Evolutionary conservation across 2,113 vertebrate genomes (phyloP).

Genomic region (Hirundichthys speculiger): DNA sequence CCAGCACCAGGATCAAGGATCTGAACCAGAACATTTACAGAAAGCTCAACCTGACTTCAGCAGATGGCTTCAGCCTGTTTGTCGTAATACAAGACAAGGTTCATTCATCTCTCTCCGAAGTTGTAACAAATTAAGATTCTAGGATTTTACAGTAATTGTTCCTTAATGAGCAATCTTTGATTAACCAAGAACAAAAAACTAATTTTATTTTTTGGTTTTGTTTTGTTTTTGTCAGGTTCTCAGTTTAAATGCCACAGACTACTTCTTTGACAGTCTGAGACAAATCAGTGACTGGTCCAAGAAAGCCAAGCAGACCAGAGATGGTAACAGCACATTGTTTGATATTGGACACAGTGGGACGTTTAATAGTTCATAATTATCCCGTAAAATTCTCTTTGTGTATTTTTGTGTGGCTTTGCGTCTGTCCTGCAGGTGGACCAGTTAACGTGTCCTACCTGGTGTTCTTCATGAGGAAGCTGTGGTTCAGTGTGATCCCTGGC

Average conservation of each 20-base stretch:
- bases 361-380: not conserved
- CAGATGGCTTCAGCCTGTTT: constrained; percentile 94
- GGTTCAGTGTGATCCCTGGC: constrained; percentile 90
- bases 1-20: constrained; percentile 85
- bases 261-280: constrained; percentile 94
- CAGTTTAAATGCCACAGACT: constrained; percentile 91
- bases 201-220: not conserved
- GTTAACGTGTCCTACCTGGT: constrained; percentile 83
- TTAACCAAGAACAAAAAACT: not conserved
- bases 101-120: not conserved
- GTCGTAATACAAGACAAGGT: constrained; percentile 95
- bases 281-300: constrained; percentile 91
- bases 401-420: too few species aligned
- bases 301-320: constrained; percentile 85
- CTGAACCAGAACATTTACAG: constrained; percentile 82
- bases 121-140: too few species aligned
- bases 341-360: not conserved
- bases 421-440: constrained; percentile 72
- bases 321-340: constrained; percentile 78
- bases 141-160: too few species aligned
- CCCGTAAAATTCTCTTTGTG: constrained; percentile 9
- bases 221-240: constrained; percentile 83
- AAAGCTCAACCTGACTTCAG: constrained; percentile 83
- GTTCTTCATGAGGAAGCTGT: constrained; percentile 96
- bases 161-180: not conserved